Base-by-base conservation (phyloP, 2,888 invertebrate genomes). In the Athripsodes cinereus region DNA sequence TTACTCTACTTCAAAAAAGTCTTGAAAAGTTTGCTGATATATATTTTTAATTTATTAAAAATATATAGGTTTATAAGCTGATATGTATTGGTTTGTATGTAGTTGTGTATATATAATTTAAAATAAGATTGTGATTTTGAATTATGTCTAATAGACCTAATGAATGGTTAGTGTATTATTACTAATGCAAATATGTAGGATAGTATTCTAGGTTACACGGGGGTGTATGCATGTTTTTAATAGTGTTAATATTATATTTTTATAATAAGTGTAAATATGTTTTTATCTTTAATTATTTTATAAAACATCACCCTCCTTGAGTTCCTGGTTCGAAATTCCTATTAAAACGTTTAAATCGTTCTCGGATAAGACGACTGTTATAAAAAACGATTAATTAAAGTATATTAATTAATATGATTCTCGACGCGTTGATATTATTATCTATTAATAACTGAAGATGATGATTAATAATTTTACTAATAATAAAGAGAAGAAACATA, bases 311-410 rank as follows among this genome's bases (percentile, higher is more conserved):
- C 63, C 63, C 64, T 62, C 60, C 61, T 53, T 60, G 60, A 65
- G 65, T 65, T 64, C 64, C 64, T 64, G 64, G 63, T 64, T 63
- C 63, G 62, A 64, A 61, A 64, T 64, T 64, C 64, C 64, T 64
- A 64, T 63, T 60, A 58, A 51, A 52, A 51, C 48, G 49, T 48
- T 31, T 40, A 50, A 55, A 50, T 49, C 46, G 50, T 49, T 50
- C 31, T 40, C 16, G 16, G 16, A 40, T 16, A 16, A 16, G 40
- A 3, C 40, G 40, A 40, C 16, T 40, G 16, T 40, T 40, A 3
- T 8, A n/a, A 40, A 16, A 40, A 40, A 40, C 16, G n/a, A n/a
- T 40, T 40, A 16, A n/a, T n/a, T n/a, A n/a, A n/a, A n/a, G n/a
- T n/a, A n/a, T n/a, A n/a, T n/a, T n/a, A n/a, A n/a, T n/a, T n/a